phyloP scores from a whole-genome alignment of 2,888 invertebrate genomes.

The Coronaproctus castanopsis region DNA sequence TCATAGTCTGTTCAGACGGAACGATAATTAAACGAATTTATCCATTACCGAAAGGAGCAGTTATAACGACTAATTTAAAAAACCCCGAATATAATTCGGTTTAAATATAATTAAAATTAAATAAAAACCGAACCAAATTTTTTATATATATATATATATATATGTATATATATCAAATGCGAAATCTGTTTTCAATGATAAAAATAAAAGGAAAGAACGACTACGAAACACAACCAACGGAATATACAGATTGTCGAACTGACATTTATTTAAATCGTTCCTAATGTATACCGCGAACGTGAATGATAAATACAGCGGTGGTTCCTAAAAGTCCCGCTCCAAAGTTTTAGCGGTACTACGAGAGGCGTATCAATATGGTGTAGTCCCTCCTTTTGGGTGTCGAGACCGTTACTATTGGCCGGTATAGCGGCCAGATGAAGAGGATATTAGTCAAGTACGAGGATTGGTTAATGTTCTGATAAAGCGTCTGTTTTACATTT shows the following conservation, averaged over 20 bases:
- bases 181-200: too few relatives aligned
- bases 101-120: too few relatives aligned
- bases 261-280: not conserved
- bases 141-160: too few relatives aligned
- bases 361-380: not conserved
- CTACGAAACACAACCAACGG: not conserved
- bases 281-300: too few relatives aligned
- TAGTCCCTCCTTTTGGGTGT: not conserved
- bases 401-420: not conserved
- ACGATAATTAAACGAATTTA: not conserved
- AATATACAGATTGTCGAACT: not conserved
- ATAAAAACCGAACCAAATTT: too few relatives aligned
- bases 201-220: not conserved
- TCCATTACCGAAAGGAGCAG: not conserved
- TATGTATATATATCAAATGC: too few relatives aligned
- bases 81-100: too few relatives aligned
- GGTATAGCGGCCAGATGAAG: not conserved
- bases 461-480: conserved; percentile 11
- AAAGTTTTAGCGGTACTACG: not conserved
- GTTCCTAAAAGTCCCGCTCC: not conserved
- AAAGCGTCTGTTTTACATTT: conserved; percentile 13
- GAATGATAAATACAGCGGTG: too few relatives aligned
- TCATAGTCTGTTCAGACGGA: conserved; percentile 41
- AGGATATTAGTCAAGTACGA: not conserved
- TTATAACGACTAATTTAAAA: too few relatives aligned